Base-by-base conservation (phyloP, 2,113 vertebrate species). In the Carassius carassius region DNA sequence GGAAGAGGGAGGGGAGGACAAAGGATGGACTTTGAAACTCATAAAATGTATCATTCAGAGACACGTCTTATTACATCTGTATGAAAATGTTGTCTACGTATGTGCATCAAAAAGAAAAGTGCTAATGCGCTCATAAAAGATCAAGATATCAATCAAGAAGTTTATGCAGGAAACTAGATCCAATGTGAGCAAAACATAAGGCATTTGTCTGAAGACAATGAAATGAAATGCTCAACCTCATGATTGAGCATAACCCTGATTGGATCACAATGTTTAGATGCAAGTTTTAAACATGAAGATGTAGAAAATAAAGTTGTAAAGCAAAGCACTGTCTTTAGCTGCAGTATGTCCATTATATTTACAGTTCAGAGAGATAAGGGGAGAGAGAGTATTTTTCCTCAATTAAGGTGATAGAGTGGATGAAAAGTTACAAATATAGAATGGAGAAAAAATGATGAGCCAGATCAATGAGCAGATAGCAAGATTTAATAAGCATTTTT, bases 351-450 rank as follows among this genome's bases (percentile, higher is more conserved):
- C 1, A 8, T 6, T 63, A 8, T 5, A 44, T 21, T 21, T 81
- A 49, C 16, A 67, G 60, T 3, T 6, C 5, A 49, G 49, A 37
- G 49, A 82, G 37, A 73, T 17, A 81, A 54, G 13, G 35, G 19
- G 41, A 75, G 69, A 41, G 13, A 74, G 21, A 49, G 25, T 44
- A 25, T 60, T n/a, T 69, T 72, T 85, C 17, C 12, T 44, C 14
- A 51, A 35, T 69, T 37, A 78, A 62, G 60, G 69, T 63, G 72
- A 72, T 51, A 7, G 12, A n/a, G 23, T 67, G 51, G 77, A 81
- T 72, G 49, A 81, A 81, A 87, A 67, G 56, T 67, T 54, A 49
- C 11, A 56, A 49, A 41, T 35, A 37, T 16, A 54, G 49, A 54
- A 54, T 54, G 49, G 14, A 14, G 19, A 60, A 72, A 81, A 80